Percentiles rank a stretch among this genome's conserved stretches.
These are phyloP conservation scores for Choloepus didactylus DNA, from an alignment of 2,797 vertebrate genomes.

Conservation along the genomic window DNA sequence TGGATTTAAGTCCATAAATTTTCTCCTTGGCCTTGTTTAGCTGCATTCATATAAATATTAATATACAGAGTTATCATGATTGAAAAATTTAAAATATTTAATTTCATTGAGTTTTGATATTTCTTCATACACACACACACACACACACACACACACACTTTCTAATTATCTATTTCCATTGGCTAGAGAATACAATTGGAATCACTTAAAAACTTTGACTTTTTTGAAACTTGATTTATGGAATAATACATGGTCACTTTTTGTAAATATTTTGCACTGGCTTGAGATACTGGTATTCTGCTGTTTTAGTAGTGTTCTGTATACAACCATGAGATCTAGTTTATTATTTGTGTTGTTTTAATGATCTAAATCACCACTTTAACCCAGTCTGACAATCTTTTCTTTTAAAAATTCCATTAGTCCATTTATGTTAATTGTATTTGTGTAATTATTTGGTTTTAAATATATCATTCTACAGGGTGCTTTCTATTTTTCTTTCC, in stretches of 20 bases:
- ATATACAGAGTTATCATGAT: neutral
- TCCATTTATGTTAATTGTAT: neutral
- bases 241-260: no score
- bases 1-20: neutral
- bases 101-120: no score
- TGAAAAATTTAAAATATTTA: no score
- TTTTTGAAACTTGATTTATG: neutral
- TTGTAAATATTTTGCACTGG: neutral
- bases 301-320: neutral
- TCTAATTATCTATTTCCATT: neutral
- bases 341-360: neutral
- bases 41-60: neutral
- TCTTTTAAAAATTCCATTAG: neutral
- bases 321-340: neutral
- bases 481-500: no score
- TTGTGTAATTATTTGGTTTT: neutral
- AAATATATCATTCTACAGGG: neutral
- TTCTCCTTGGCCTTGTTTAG: neutral
- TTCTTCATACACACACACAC: no score
- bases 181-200: neutral
- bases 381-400: neutral
- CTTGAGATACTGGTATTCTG: neutral
- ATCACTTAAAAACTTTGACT: neutral
- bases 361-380: neutral
- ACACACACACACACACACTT: no score